phyloP scores from a whole-genome alignment of 2,888 invertebrate genomes.

The Eupithecia tripunctaria region DNA sequence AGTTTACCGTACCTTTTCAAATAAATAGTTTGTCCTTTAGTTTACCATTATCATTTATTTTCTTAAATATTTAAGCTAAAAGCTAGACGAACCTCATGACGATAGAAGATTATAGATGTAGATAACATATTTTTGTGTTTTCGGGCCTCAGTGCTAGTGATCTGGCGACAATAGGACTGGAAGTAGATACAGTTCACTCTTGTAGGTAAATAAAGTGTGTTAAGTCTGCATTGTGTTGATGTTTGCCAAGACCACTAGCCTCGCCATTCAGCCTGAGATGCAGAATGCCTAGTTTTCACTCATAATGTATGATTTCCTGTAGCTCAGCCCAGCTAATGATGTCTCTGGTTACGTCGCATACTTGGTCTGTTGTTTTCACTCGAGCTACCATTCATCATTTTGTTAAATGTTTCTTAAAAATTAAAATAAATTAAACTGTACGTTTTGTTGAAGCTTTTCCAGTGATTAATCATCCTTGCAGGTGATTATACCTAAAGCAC shows the following conservation, averaged over 20 bases:
- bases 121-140: no score
- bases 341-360: slow-evolving; percentile 50
- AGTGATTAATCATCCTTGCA: slow-evolving; percentile 26
- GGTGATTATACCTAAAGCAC: slow-evolving; percentile 24
- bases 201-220: background rate
- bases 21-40: no score
- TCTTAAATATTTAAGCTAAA: no score
- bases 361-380: slow-evolving; percentile 55
- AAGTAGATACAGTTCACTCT: no score
- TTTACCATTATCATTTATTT: no score
- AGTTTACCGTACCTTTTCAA: no score
- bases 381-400: slow-evolving; percentile 53
- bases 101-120: no score
- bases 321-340: slow-evolving; percentile 54
- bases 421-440: slow-evolving; percentile 6
- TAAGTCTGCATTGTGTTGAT: slow-evolving; percentile 15
- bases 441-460: slow-evolving; percentile 13
- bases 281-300: slow-evolving; percentile 61
- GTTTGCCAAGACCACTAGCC: slow-evolving; percentile 38
- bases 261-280: slow-evolving; percentile 54
- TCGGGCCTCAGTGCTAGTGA: no score
- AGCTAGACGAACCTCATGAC: no score
- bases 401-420: slow-evolving; percentile 42
- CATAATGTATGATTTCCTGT: slow-evolving; percentile 62
- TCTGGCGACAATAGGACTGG: no score